These are phyloP conservation scores for Tragelaphus buxtoni DNA, from an alignment of 2,113 vertebrate species.

Conservation along the genomic window DNA sequence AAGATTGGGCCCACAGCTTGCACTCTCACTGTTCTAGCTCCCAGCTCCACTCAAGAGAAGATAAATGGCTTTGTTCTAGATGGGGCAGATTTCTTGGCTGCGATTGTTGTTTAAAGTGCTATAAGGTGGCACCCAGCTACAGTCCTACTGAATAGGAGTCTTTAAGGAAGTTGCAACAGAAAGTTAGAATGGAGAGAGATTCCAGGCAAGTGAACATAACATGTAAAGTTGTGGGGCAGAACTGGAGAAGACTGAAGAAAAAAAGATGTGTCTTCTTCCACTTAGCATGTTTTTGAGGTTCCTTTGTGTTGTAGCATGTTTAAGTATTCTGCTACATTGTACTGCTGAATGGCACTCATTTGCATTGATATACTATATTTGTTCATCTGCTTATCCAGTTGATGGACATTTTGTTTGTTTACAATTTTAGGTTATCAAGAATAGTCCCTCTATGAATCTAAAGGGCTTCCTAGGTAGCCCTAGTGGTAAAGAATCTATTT, in stretches of 20 bases:
- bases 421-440: not conserved
- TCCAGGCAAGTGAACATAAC: not conserved
- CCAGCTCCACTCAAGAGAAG: not conserved
- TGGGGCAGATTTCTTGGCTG: not conserved
- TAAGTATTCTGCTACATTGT: not conserved
- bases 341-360: not conserved
- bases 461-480: not conserved
- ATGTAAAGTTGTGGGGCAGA: not conserved
- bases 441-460: not conserved
- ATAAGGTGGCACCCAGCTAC: not conserved
- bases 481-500: not conserved
- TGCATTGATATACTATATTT: not conserved
- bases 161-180: not conserved
- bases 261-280: not conserved
- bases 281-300: not conserved
- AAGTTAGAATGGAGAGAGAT: not conserved
- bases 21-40: not conserved
- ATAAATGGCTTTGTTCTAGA: not conserved
- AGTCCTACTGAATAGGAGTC: not conserved
- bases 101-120: not conserved
- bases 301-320: fast-evolving
- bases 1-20: not conserved
- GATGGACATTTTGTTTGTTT: not conserved
- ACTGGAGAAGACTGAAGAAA: not conserved
- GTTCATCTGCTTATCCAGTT: not conserved